Conservation (phyloP, 2,797 vertebrate species). For the Macropodus opercularis region DNA sequence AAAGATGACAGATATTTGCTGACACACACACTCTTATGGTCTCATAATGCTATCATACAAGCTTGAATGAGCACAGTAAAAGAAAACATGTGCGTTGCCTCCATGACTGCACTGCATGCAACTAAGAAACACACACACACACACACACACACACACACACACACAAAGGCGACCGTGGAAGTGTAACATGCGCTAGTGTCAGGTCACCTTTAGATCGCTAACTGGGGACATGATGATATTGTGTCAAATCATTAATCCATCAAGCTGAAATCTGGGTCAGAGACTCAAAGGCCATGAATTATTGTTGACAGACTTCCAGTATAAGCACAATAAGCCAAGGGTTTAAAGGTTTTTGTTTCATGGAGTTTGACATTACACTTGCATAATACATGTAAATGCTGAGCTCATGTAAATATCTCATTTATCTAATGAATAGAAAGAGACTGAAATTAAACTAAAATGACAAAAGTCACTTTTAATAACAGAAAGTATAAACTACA, state of each 20-base stretch:
- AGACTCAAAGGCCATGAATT: slow-evolving; percentile 21
- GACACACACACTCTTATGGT: slow-evolving; percentile 7
- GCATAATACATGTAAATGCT: no score
- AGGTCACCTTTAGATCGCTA: slow-evolving; percentile 49
- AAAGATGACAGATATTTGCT: slow-evolving; percentile 24
- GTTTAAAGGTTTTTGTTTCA: not conserved
- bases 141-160: slow-evolving; percentile 8
- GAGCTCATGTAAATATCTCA: no score
- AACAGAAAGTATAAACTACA: no score
- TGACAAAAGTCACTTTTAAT: no score
- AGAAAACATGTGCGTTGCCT: slow-evolving; percentile 20
- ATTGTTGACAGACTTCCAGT: not conserved
- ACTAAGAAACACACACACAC: not conserved
- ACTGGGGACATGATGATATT: slow-evolving; percentile 41
- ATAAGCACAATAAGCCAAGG: slow-evolving; percentile 3
- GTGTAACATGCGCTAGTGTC: slow-evolving; percentile 50
- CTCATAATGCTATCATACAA: slow-evolving; percentile 33
- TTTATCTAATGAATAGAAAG: no score
- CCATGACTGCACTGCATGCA: not conserved
- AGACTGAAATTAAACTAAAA: no score
- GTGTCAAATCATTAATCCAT: slow-evolving; percentile 51
- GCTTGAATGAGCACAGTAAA: slow-evolving; percentile 49
- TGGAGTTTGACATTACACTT: not conserved
- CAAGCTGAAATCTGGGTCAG: slow-evolving; percentile 57
- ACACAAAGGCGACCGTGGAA: slow-evolving; percentile 35